Base-by-base conservation (phyloP, 2,113 vertebrate species). In the Perccottus glenii region DNA sequence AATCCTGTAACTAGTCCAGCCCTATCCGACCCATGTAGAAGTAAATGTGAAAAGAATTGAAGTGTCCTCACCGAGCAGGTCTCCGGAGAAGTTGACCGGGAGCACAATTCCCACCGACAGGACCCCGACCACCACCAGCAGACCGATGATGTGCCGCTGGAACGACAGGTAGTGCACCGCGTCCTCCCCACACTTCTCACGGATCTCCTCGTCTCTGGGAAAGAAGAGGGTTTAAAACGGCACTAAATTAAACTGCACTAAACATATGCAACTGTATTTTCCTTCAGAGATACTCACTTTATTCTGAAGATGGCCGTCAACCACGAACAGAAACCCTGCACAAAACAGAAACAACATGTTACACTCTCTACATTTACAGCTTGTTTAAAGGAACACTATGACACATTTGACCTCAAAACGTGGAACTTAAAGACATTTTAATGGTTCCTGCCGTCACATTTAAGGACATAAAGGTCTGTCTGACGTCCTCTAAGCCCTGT, bases 261-360 rank as follows among this genome's bases (percentile, higher is more conserved):
- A 27, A 27, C 19, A 27, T 27, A 27, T 27, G 19, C 19, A 27
- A 27, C 19, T 27, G 19, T 27, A 27, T 27, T 27, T 27, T 27
- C 3, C 1, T 47, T 44, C 15, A 4, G 0, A 19, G 5, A 14
- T 50, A 95, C 96, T 98, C 92, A 99, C 97, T 99, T 99, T 94
- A 99, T 99, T 91, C 96, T 94, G 91, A 99, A 99, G 92, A 99
- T 98, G 16, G 97, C 97, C 1, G 97, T 98, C 84, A 99, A 88
- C 97, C 97, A 99, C 70, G 97, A 99, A 75, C 96, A 98, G 92
- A 98, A 98, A 61, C 96, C 97, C 97, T 99, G 88, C 44, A 27
- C 19, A 32, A 55, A 35, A 33, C 4, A 55, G 9, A 55, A 36
- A 8, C 8, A n/a, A n/a, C n/a, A n/a, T n/a, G n/a, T n/a, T n/a